phyloP scores from a whole-genome alignment of 2,888 invertebrate species.

The Eristalis arbustorum region DNA sequence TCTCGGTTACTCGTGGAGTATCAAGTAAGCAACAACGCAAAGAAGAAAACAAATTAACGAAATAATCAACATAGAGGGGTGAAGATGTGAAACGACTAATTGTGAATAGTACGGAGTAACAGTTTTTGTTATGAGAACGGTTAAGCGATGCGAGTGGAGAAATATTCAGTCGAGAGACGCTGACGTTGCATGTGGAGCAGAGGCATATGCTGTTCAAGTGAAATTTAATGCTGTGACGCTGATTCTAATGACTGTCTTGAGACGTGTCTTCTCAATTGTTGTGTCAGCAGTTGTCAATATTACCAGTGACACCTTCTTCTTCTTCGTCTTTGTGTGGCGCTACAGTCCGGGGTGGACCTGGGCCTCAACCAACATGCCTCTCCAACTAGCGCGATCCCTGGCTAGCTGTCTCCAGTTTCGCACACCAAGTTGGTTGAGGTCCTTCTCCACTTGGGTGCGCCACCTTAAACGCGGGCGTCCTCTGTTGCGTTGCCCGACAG shows the following conservation, averaged over 20 bases:
- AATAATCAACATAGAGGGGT: constrained; percentile 27
- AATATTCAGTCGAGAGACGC: constrained; percentile 46
- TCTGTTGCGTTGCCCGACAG: too few relatives aligned
- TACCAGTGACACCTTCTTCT: too few relatives aligned
- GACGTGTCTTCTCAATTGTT: background rate
- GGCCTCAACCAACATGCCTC: too few relatives aligned
- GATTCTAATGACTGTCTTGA: background rate
- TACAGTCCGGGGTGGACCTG: too few relatives aligned
- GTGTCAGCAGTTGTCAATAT: too few relatives aligned
- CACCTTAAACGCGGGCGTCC: too few relatives aligned
- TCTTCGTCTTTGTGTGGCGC: too few relatives aligned
- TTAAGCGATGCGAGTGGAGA: constrained; percentile 44
- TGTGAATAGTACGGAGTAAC: background rate
- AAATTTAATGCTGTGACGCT: background rate
- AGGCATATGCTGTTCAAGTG: background rate
- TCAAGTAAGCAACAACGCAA: constrained; percentile 60
- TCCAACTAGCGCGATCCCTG: too few relatives aligned
- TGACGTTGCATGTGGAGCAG: background rate
- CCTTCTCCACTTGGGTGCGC: too few relatives aligned
- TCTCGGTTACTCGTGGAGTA: constrained; percentile 23
- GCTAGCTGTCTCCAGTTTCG: too few relatives aligned
- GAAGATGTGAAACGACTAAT: constrained; percentile 34
- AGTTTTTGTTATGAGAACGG: background rate
- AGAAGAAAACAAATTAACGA: constrained; percentile 30
- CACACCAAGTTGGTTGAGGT: too few relatives aligned